A percentile compares a stretch with the other conserved stretches of the same genome.
phyloP scores from a whole-genome alignment of 2,888 invertebrate species.

The Gordius sp. region DNA sequence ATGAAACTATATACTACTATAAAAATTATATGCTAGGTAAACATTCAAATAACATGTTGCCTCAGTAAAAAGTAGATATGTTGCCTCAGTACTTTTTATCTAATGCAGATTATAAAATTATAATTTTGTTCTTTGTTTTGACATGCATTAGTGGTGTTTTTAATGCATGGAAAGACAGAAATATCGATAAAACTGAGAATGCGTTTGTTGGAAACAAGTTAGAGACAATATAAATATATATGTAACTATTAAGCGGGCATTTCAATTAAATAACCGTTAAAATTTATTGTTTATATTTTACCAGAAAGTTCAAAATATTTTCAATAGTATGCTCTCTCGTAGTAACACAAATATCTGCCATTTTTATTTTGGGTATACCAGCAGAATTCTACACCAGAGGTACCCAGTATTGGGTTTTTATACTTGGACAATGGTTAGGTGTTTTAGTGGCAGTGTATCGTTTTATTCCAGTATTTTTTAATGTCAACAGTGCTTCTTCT shows the following conservation, averaged over 20 bases:
- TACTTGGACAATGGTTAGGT: neutral
- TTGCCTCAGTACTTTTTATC: too few relatives aligned
- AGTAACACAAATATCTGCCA: conserved; percentile 20
- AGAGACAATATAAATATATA: neutral
- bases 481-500: neutral
- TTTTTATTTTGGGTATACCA: conserved; percentile 19
- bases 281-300: conserved; percentile 4
- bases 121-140: neutral
- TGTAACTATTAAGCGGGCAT: neutral
- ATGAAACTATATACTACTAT: too few relatives aligned
- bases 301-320: conserved; percentile 6
- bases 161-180: conserved; percentile 10
- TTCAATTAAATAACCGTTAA: too few relatives aligned
- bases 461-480: conserved; percentile 2
- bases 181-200: neutral
- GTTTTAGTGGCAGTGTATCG: neutral
- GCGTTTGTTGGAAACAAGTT: conserved; percentile 13
- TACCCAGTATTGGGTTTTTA: conserved; percentile 14
- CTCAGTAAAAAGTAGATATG: too few relatives aligned
- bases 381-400: conserved; percentile 20
- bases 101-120: neutral
- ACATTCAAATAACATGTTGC: too few relatives aligned
- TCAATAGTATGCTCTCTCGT: conserved; percentile 19
- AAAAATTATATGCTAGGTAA: too few relatives aligned
- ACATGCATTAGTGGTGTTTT: neutral